Evolutionary conservation across 2,113 vertebrate genomes (phyloP).

Genomic region (Actenoides hombroni): DNA sequence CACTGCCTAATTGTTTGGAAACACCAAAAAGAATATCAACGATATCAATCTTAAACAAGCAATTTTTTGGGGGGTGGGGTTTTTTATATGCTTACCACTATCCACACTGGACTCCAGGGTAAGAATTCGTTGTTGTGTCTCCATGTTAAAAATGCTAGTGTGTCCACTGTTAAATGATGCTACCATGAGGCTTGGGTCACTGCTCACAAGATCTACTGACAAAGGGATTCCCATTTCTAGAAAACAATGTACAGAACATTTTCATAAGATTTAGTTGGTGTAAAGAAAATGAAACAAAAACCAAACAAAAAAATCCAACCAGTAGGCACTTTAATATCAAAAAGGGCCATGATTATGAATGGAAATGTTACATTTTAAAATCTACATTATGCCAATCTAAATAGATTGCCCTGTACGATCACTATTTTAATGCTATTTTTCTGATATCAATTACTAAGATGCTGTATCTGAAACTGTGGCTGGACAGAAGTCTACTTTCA

Average conservation of each 20-base stretch:
- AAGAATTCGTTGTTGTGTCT: slow-evolving; percentile 90
- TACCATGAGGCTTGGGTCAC: slow-evolving; percentile 95
- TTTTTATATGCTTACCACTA: slow-evolving; percentile 76
- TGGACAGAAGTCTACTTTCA: neutral
- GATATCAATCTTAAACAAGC: neutral
- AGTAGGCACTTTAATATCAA: neutral
- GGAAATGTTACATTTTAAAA: neutral
- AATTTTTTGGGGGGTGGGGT: neutral
- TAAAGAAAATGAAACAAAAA: neutral
- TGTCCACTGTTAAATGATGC: slow-evolving; percentile 91
- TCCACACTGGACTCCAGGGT: slow-evolving; percentile 87
- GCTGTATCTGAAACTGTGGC: neutral
- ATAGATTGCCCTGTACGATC: neutral
- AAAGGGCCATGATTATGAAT: neutral
- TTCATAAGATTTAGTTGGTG: neutral
- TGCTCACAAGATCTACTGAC: slow-evolving; percentile 95
- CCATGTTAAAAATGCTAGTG: slow-evolving; percentile 96
- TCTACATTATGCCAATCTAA: neutral
- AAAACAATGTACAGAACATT: slow-evolving; percentile 8
- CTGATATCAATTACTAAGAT: neutral
- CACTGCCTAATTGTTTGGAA: neutral
- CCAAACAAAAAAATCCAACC: neutral
- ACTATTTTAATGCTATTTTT: neutral
- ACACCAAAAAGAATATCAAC: neutral
- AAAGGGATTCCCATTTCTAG: slow-evolving; percentile 92